These are phyloP conservation scores for Augiades crinisus DNA, from an alignment of 2,888 invertebrate genomes.

Conservation along the genomic window DNA sequence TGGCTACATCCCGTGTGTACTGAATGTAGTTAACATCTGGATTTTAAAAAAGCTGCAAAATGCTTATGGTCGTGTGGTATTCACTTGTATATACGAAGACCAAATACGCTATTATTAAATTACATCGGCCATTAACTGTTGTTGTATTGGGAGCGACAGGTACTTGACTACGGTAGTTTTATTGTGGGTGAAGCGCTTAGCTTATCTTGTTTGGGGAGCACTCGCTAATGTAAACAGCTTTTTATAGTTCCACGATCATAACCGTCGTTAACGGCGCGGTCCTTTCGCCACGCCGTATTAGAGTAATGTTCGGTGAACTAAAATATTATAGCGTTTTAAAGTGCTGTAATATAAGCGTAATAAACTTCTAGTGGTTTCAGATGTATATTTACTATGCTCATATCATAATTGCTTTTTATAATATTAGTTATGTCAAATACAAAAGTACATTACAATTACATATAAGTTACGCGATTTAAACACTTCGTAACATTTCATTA, in stretches of 20 bases:
- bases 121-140: neutral
- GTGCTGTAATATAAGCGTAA: neutral
- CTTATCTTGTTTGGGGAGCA: slow-evolving; percentile 10
- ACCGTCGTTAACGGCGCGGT: neutral
- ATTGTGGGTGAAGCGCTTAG: slow-evolving; percentile 9
- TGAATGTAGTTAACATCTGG: too few relatives aligned
- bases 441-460: too few relatives aligned
- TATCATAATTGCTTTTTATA: too few relatives aligned
- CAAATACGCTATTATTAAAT: too few relatives aligned
- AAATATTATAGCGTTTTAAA: neutral
- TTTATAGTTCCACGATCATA: slow-evolving; percentile 8
- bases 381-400: too few relatives aligned
- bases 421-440: too few relatives aligned
- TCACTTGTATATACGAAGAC: too few relatives aligned
- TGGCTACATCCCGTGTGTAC: too few relatives aligned
- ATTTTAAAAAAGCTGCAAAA: too few relatives aligned
- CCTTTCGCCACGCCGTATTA: neutral
- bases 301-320: neutral
- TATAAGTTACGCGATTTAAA: too few relatives aligned
- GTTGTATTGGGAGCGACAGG: slow-evolving; percentile 12
- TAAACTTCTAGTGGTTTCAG: neutral
- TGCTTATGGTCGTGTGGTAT: too few relatives aligned
- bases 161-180: slow-evolving; percentile 6
- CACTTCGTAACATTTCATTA: too few relatives aligned
- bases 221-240: slow-evolving; percentile 19